Evolutionary conservation across 2,797 vertebrate species (phyloP), one percentile per base, ranked within the genome.

Genomic region (Masticophis lateralis): DNA sequence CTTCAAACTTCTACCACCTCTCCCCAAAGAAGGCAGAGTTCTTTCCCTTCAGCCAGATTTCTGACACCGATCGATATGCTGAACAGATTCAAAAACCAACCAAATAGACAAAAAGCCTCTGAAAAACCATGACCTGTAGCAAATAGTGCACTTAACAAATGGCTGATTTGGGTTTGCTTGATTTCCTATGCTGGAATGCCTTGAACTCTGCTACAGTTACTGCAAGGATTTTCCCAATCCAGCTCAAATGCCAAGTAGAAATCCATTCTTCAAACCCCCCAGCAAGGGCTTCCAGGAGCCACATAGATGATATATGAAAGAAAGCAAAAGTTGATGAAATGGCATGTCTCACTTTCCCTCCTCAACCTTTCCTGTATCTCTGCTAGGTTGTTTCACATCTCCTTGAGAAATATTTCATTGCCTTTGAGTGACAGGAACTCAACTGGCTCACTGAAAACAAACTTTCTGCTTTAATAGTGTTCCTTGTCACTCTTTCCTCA

Each of bases 231-330:
- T 86, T 93, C 14, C 92, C 87, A 87, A 90, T 91, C 89, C 61
- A 60, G 47, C 60, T 91, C 91, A 93, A 91, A 90, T 93, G 20
- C 92, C 94, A 95, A 93, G 90, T 61, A 91, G 60, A 56, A 37
- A 66, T n/a, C 79, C 90, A 43, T 55, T 89, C 43, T 95, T 94
- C 47, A 94, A 94, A 83, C 94, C 37, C 87, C 27, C 3, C 87
- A 59, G 92, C 83, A 87, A 87, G 55, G 89, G 47, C 92, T 91
- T 74, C 92, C 61, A 74, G 83, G 61, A 90, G 55, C 57, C 57
- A 63, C 61, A 87, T 9, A 18, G 83, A 12, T 92, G 79, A 86
- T 56, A 90, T 55, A 43, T 53, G 86, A 55, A 37, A 61, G 22
- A 13, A 59, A 10, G 60, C 27, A 92, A 90, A 90, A 59, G 57